A percentile compares a stretch with the other conserved stretches of the same genome.
Conservation (phyloP, 2,113 vertebrate genomes). For the Motacilla alba region DNA sequence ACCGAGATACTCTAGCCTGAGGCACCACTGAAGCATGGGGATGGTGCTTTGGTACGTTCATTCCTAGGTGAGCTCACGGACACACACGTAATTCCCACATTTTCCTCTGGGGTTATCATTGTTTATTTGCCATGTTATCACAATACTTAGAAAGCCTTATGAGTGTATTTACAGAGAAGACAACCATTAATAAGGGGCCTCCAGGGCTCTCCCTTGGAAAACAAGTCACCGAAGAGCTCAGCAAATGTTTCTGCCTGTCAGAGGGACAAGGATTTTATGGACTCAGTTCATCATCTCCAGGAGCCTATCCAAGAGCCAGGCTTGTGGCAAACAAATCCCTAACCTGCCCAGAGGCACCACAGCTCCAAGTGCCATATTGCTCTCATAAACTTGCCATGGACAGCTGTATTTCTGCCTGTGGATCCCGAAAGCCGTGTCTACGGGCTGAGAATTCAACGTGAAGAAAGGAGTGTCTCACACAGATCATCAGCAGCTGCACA, state of each 20-base stretch:
- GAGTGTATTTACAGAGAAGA: background rate
- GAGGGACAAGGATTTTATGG: background rate
- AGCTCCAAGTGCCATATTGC: background rate
- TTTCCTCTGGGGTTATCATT: background rate
- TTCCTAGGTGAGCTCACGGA: background rate
- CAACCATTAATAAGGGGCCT: background rate
- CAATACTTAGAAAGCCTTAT: background rate
- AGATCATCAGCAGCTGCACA: background rate
- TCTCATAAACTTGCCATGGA: background rate
- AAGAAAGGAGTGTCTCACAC: background rate
- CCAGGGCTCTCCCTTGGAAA: background rate
- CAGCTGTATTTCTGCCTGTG: background rate
- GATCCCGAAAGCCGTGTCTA: background rate
- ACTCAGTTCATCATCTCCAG: background rate
- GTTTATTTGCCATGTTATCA: background rate
- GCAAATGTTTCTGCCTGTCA: background rate
- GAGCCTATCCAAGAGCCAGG: background rate
- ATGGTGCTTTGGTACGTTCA: background rate
- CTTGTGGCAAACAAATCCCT: background rate
- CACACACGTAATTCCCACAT: background rate
- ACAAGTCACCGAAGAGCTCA: background rate
- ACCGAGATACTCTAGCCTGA: background rate
- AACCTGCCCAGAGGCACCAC: background rate
- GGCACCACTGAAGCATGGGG: background rate
- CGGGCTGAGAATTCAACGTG: background rate